Base-by-base conservation (phyloP, 2,113 vertebrate species). In the Seriola quinqueradiata region DNA sequence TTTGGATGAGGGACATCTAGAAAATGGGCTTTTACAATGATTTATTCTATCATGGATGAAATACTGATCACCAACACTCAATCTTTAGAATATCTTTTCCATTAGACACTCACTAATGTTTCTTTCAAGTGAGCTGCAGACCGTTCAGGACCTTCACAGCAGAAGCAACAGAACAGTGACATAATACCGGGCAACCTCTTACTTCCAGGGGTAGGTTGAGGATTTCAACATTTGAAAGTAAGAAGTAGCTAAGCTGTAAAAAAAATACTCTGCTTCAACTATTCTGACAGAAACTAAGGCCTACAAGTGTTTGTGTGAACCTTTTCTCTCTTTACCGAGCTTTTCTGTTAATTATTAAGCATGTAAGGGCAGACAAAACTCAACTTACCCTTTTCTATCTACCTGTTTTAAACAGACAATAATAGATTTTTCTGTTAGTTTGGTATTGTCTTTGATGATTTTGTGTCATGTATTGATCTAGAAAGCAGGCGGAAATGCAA, bases 311-410 rank as follows among this genome's bases (percentile, higher is more conserved):
- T 52, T 48, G 34, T 72, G 83, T 40, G 71, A 79, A 44, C 16
- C 3, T 65, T 34, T 64, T 55, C 32, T 42, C 46, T 42, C 8
- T 74, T 76, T 28, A 11, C 46, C 19, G 46, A 32, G 66, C 44
- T 57, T 60, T 64, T 72, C 34, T 68, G 87, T 84, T 86, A 78
- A 83, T 85, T 61, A 89, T 84, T 86, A 84, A 80, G 38, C 48
- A 77, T 16, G 3, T 12, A 17, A 5, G n/a, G 10, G 8, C 23
- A 50, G 44, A 64, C 8, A 71, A 70, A 73, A 58, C 32, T 70
- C n/a, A 48, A 65, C 65, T 57, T 75, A 58, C 23, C 54, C 28
- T 4, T 46, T 70, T 61, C 38, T 57, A 16, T n/a, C 40, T 61
- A 50, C n/a, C n/a, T n/a, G 12, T 77, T 65, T 82, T 59, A 8